Evolutionary conservation across 2,113 vertebrate species (phyloP).

Genomic region (Acrocephalus arundinaceus): DNA sequence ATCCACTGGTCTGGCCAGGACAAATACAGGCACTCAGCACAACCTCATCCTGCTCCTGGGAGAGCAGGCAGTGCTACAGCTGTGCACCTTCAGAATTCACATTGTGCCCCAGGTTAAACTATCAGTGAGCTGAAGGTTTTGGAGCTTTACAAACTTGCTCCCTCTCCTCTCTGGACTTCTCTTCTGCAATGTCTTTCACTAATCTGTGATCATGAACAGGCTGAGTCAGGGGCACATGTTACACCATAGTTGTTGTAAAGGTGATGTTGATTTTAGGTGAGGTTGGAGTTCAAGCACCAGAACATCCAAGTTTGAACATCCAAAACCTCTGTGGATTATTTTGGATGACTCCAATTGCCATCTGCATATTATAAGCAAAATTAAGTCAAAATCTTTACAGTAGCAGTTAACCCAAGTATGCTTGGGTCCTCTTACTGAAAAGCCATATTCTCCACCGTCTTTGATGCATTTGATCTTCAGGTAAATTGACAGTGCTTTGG

Average conservation of each 20-base stretch:
- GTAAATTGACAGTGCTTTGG: neutral
- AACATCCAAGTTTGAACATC: neutral
- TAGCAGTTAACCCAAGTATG: neutral
- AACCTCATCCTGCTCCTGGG: neutral
- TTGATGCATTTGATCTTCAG: neutral
- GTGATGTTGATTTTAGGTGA: neutral
- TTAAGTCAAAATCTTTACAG: neutral
- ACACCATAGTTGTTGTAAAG: fast-evolving
- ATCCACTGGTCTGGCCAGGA: neutral
- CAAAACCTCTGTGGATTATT: neutral
- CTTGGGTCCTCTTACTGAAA: neutral
- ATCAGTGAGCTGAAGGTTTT: neutral
- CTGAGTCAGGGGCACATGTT: neutral
- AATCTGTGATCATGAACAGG: neutral
- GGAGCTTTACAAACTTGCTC: neutral
- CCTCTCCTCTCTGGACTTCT: neutral
- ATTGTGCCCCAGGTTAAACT: neutral
- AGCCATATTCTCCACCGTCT: neutral
- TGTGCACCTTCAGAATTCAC: neutral
- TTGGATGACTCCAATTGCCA: neutral
- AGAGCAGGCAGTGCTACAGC: neutral
- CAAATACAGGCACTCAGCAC: neutral
- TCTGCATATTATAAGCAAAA: neutral
- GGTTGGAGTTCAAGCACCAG: neutral
- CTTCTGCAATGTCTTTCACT: neutral